Evolutionary conservation across 2,888 invertebrate genomes (phyloP).

Genomic region (Orthosia gothica): DNA sequence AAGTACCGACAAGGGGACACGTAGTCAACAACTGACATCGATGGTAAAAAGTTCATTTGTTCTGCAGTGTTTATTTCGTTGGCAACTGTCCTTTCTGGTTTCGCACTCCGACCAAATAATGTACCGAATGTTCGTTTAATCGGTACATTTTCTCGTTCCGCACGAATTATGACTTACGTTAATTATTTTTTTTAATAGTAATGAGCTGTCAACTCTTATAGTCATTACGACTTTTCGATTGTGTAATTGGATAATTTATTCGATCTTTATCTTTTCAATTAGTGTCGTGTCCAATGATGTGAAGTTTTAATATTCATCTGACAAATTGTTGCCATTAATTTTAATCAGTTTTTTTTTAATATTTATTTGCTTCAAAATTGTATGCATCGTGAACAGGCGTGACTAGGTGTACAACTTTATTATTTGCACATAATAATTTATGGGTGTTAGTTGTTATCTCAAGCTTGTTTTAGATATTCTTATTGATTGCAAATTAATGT

Average conservation of each 20-base stretch:
- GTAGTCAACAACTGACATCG: constrained; percentile 75
- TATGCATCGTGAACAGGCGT: constrained; percentile 20
- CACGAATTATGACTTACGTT: constrained; percentile 70
- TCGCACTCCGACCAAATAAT: constrained; percentile 71
- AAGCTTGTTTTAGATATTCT: neutral
- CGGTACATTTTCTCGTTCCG: constrained; percentile 68
- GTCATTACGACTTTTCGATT: constrained; percentile 79
- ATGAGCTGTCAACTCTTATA: constrained; percentile 79
- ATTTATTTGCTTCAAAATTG: constrained; percentile 51
- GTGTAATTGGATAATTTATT: constrained; percentile 83
- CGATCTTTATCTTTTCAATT: constrained; percentile 83
- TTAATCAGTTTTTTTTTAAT: constrained; percentile 57
- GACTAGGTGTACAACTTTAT: constrained; percentile 15
- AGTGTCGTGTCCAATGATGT: constrained; percentile 71
- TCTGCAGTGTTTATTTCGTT: constrained; percentile 69
- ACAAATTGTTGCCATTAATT: constrained; percentile 74
- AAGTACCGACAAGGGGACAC: constrained; percentile 78
- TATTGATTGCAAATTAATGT: constrained; percentile 7
- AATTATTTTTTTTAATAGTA: constrained; percentile 75
- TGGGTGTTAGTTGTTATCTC: neutral
- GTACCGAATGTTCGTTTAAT: constrained; percentile 64
- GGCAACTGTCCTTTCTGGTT: constrained; percentile 72
- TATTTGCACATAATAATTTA: constrained; percentile 11
- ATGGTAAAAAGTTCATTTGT: constrained; percentile 77
- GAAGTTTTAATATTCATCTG: constrained; percentile 70